Conservation (phyloP, 2,888 invertebrate species). For the Dryobotodes eremita region DNA sequence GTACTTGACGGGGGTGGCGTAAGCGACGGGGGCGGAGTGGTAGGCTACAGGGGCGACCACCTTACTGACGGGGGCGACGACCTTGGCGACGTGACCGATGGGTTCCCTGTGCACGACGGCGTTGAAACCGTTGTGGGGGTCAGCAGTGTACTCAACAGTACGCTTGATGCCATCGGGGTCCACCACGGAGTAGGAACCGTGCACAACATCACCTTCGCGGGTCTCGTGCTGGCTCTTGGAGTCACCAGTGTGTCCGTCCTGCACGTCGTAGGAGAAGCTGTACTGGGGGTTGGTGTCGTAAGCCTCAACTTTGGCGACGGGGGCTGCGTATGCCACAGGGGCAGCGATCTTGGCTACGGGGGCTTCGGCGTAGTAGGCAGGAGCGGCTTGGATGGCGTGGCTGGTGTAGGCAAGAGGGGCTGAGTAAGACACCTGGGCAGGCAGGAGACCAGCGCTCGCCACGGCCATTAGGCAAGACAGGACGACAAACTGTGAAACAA, state of each 20-base stretch:
- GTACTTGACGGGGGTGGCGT: conserved; percentile 63
- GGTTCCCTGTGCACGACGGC: conserved; percentile 88
- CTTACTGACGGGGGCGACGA: conserved; percentile 71
- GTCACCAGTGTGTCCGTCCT: conserved; percentile 88
- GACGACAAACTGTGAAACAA: conserved; percentile 75
- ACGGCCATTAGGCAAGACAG: conserved; percentile 77
- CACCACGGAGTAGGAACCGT: conserved; percentile 87
- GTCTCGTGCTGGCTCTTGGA: conserved; percentile 87
- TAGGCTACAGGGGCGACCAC: conserved; percentile 70
- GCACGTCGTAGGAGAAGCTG: conserved; percentile 88
- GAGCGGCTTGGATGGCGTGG: conserved; percentile 71
- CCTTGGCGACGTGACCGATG: conserved; percentile 77
- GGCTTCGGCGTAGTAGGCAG: conserved; percentile 73
- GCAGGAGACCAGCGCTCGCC: conserved; percentile 77
- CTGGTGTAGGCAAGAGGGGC: conserved; percentile 74
- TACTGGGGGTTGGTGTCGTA: conserved; percentile 79
- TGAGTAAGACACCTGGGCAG: conserved; percentile 69
- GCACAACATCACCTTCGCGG: conserved; percentile 88
- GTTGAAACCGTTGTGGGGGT: conserved; percentile 88
- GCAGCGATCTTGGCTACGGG: conserved; percentile 72
- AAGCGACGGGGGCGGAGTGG: conserved; percentile 67
- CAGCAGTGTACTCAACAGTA: conserved; percentile 89
- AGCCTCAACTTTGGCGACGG: conserved; percentile 74
- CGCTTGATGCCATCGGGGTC: conserved; percentile 88
- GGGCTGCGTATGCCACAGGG: conserved; percentile 76